These are phyloP conservation scores for Trogon melanurus DNA, from an alignment of 2,113 vertebrate species.

Conservation along the genomic window DNA sequence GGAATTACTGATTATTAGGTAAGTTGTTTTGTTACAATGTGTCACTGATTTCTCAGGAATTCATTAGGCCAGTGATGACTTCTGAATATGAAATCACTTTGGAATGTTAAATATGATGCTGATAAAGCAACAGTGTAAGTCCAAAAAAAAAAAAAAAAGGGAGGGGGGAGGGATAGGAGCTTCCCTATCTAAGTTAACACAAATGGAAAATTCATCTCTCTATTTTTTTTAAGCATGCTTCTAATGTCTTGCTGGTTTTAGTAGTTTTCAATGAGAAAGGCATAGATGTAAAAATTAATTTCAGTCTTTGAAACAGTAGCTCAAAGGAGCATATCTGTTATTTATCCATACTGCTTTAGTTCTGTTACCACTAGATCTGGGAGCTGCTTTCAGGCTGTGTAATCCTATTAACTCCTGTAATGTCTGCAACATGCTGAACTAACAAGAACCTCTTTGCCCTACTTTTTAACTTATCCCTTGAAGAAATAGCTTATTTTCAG, in stretches of 20 bases:
- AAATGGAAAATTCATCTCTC: background rate
- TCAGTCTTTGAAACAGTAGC: background rate
- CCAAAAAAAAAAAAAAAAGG: background rate
- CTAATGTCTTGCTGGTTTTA: background rate
- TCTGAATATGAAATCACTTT: background rate
- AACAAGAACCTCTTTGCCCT: background rate
- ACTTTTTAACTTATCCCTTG: background rate
- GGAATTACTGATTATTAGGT: background rate
- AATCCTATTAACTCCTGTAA: conserved; percentile 3
- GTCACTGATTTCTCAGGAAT: background rate
- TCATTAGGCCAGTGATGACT: background rate
- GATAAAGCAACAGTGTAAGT: background rate
- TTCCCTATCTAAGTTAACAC: background rate
- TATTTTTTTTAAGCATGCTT: background rate
- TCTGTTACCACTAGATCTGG: background rate
- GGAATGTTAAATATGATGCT: background rate
- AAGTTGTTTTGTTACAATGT: background rate
- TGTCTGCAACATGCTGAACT: background rate
- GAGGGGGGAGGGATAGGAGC: fast-evolving
- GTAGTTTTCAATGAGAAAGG: background rate
- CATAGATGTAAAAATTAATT: background rate
- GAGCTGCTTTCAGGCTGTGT: background rate
- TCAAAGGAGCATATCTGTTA: background rate
- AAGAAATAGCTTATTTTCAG: background rate
- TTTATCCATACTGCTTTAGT: background rate